A percentile compares a stretch with the other conserved stretches of the same genome.
phyloP scores from a whole-genome alignment of 2,797 vertebrate genomes.

The Streptopelia turtur region DNA sequence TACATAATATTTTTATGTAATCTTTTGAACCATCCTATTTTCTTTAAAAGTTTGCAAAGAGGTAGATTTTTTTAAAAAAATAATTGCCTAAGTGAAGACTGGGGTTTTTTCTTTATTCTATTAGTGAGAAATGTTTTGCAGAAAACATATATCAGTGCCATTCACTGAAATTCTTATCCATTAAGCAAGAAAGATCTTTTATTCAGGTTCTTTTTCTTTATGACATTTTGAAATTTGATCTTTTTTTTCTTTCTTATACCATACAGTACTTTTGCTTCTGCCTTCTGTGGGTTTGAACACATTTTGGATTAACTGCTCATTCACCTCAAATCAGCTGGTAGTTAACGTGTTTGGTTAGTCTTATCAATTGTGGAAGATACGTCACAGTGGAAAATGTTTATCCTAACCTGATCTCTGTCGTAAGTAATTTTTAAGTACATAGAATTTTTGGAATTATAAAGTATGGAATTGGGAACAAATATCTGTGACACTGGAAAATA shows the following conservation, averaged over 20 bases:
- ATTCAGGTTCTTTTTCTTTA: neutral
- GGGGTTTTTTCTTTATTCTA: neutral
- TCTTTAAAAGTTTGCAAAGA: neutral
- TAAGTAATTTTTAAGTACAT: neutral
- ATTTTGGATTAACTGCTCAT: neutral
- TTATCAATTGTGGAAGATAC: neutral
- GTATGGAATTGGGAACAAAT: neutral
- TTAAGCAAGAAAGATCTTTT: neutral
- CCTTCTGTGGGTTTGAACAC: neutral
- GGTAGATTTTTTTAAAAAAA: neutral
- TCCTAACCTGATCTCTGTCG: neutral
- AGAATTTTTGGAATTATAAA: neutral
- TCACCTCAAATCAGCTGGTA: neutral
- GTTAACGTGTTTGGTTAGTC: neutral
- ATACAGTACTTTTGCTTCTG: neutral
- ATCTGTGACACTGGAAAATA: neutral
- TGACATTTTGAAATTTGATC: neutral
- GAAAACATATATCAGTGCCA: neutral
- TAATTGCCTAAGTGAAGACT: neutral
- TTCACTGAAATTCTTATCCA: neutral
- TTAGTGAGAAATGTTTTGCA: neutral
- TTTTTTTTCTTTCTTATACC: neutral
- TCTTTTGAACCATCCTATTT: neutral
- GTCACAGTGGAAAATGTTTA: neutral
- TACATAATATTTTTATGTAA: neutral